A percentile compares a stretch with the other conserved stretches of the same genome.
These are phyloP conservation scores for Drosophila subpulchrella DNA, from an alignment of 1,140 invertebrate genomes.

Conservation along the genomic window DNA sequence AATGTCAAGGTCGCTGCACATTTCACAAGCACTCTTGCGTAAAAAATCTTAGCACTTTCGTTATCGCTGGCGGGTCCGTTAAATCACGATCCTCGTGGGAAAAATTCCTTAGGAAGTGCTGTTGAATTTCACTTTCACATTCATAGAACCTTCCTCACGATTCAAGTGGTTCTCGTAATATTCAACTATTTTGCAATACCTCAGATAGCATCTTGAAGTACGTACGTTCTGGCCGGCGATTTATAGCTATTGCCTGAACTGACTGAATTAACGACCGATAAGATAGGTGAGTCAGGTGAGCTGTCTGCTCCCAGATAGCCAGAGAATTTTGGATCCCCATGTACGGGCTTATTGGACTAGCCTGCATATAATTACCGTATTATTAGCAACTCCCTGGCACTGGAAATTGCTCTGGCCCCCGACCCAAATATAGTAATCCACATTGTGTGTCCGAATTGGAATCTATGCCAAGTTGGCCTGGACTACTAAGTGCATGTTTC, in stretches of 20 bases:
- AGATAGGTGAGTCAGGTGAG: slow-evolving; percentile 39
- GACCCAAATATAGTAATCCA: slow-evolving; percentile 34
- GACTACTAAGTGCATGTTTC: slow-evolving; percentile 22
- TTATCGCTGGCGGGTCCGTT: slow-evolving; percentile 9
- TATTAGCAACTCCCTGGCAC: slow-evolving; percentile 17
- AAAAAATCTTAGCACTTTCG: slow-evolving; percentile 33
- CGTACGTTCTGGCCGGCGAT: slow-evolving; percentile 28
- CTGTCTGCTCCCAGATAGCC: slow-evolving; percentile 17
- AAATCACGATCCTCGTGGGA: slow-evolving; percentile 42
- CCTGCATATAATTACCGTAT: slow-evolving; percentile 17
- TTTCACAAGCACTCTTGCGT: background rate
- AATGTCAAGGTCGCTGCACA: slow-evolving; percentile 52
- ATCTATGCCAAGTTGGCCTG: slow-evolving; percentile 39
- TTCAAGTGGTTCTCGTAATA: slow-evolving; percentile 20
- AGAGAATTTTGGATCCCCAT: slow-evolving; percentile 10
- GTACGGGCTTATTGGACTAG: slow-evolving; percentile 2
- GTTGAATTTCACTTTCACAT: slow-evolving; percentile 4
- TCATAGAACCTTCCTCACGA: background rate
- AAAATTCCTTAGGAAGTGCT: background rate
- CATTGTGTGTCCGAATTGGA: slow-evolving; percentile 12
- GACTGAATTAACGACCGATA: slow-evolving; percentile 38
- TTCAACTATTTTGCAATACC: slow-evolving; percentile 29
- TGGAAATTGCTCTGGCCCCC: slow-evolving; percentile 13
- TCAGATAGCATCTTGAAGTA: slow-evolving; percentile 42
- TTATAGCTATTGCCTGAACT: slow-evolving; percentile 37